Evolutionary conservation across 2,797 vertebrate genomes (phyloP), one percentile per base, ranked within the genome.

Genomic region (Botia kubotai): DNA sequence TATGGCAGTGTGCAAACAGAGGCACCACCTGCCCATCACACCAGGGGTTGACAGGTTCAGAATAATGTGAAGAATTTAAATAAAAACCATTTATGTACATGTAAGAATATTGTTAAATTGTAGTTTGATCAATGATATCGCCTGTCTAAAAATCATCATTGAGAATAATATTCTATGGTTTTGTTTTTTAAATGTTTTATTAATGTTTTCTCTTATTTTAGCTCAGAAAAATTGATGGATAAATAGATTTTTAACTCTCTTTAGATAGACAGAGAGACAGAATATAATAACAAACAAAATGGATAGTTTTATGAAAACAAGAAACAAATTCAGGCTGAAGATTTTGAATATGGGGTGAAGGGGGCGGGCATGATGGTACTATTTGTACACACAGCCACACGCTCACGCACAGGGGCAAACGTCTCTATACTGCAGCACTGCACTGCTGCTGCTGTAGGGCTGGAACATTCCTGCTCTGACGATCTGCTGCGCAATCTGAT

Each of bases 391-490:
- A 26, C 23, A 26, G 23, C 23, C 23, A 26, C 4, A 33, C 33
- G 4, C 33, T 33, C 33, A 33, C 33, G 4, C 33, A 26, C 23
- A 26, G 23, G 23, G 23, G 33, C 78, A 74, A 29, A 83, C 76
- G 75, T 69, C 82, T 60, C n/a, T 16, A 39, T 82, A 13, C 36
- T 57, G 58, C 62, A 23, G 75, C 72, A 52, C 74, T 70, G 33
- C 33, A 2, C 33, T 33, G 33, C 33, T 33, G 80, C 77, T 75
- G 72, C 77, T 76, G 90, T 63, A 87, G 92, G 91, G 91, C 83
- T 89, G 92, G 92, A 91, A 94, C 93, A 93, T 94, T 94, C 93
- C 92, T 93, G 89, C 75, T 90, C 89, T 91, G 90, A 93, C 90
- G 92, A 93, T 75, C 91, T 91, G 90, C 93, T 90, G 91, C 93